Conservation (phyloP, 2,113 vertebrate species). For the Trematomus loennbergii region DNA sequence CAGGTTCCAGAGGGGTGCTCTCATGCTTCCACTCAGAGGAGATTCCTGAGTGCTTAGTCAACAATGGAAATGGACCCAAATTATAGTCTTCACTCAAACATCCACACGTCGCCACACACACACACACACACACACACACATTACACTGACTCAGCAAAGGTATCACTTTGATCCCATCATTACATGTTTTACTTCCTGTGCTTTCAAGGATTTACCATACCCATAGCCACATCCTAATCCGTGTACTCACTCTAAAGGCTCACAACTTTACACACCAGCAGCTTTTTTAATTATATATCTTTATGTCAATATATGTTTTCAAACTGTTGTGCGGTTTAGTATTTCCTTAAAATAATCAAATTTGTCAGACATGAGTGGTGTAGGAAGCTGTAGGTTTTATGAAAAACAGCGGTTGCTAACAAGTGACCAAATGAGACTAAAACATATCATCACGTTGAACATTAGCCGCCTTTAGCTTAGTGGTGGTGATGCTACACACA, state of each 20-base stretch:
- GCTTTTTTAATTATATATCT: no score
- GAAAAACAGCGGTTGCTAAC: no score
- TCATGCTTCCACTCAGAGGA: slow-evolving; percentile 32
- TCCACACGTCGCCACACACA: neutral
- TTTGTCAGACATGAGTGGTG: no score
- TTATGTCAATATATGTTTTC: no score
- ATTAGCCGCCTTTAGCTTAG: no score
- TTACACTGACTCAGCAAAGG: neutral
- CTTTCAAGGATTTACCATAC: neutral
- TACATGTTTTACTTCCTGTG: neutral
- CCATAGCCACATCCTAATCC: neutral
- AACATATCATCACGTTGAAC: no score
- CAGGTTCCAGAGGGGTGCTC: slow-evolving; percentile 41
- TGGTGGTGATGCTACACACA: no score
- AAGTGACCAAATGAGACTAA: no score
- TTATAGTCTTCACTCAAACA: slow-evolving; percentile 46
- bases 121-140: neutral
- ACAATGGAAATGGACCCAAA: slow-evolving; percentile 29
- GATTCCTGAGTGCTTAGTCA: slow-evolving; percentile 55
- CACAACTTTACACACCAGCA: no score
- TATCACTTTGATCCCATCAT: neutral
- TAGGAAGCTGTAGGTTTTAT: no score
- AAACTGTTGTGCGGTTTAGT: no score
- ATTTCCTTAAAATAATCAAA: no score
- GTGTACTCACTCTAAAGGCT: neutral